phyloP scores from a whole-genome alignment of 35 echinoderm and acorn worm species.

The Eucidaris tribuloides region DNA sequence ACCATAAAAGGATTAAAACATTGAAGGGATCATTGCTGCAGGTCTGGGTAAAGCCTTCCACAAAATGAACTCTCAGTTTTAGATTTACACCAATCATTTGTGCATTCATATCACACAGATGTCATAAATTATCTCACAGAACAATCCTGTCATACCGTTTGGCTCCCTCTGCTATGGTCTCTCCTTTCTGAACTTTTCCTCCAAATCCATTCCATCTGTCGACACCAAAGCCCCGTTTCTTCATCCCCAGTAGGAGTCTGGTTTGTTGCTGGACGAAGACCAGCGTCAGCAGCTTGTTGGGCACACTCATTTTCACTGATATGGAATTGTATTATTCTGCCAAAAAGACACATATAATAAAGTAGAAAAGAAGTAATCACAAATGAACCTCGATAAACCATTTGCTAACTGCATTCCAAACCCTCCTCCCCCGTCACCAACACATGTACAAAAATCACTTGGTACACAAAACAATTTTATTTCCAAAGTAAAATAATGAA shows the following conservation, averaged over 20 bases:
- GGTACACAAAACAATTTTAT: too few relatives aligned
- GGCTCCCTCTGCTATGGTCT: conserved; percentile 80
- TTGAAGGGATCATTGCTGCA: neutral
- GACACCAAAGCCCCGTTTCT: conserved; percentile 93
- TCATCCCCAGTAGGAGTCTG: conserved; percentile 76
- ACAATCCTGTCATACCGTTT: conserved; percentile 50
- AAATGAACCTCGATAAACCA: too few relatives aligned
- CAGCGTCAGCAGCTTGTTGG: conserved; percentile 86
- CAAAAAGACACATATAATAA: too few relatives aligned
- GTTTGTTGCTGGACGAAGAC: conserved; percentile 52
- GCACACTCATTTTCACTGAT: conserved; percentile 72
- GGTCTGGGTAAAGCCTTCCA: neutral
- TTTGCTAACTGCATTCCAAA: too few relatives aligned
- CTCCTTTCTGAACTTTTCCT: conserved; percentile 75
- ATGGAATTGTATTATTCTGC: too few relatives aligned
- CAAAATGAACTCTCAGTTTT: neutral
- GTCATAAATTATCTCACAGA: neutral
- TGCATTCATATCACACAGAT: neutral
- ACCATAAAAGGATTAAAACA: neutral
- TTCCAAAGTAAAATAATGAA: too few relatives aligned
- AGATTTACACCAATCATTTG: neutral
- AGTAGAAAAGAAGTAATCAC: too few relatives aligned
- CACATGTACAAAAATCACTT: too few relatives aligned
- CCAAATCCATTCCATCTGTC: conserved; percentile 97
- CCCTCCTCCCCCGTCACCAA: too few relatives aligned